Evolutionary conservation across 2,888 invertebrate species (phyloP).

Genomic region (Galeopsomyia nigrocyanea): DNA sequence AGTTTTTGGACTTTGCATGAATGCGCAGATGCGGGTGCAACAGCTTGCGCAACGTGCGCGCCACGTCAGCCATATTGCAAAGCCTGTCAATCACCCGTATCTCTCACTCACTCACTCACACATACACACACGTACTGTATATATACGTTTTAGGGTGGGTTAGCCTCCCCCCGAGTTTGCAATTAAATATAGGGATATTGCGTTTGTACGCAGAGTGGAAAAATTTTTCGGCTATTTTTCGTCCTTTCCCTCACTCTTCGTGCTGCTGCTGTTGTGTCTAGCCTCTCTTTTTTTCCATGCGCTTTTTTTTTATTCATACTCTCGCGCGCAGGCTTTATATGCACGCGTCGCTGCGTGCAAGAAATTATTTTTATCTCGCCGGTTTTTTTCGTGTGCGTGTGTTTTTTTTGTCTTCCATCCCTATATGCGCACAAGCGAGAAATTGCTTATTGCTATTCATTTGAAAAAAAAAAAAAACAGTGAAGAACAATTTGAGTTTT

Average conservation of each 20-base stretch:
- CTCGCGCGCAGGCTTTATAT: not conserved
- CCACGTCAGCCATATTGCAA: slow-evolving; percentile 64
- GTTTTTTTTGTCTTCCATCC: too few species aligned
- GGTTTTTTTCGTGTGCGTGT: too few species aligned
- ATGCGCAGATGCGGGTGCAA: slow-evolving; percentile 69
- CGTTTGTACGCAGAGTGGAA: slow-evolving; percentile 9
- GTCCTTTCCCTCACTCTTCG: slow-evolving; percentile 35
- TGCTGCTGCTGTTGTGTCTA: slow-evolving; percentile 23
- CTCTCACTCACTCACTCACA: slow-evolving; percentile 1
- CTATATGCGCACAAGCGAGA: too few species aligned
- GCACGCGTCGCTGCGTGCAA: not conserved
- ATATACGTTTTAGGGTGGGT: slow-evolving; percentile 20
- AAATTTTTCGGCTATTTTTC: slow-evolving; percentile 29
- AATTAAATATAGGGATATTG: slow-evolving; percentile 33
- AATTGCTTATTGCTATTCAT: too few species aligned
- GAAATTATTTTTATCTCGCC: too few species aligned
- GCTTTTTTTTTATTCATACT: not conserved
- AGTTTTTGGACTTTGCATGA: slow-evolving; percentile 67
- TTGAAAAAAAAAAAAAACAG: too few species aligned
- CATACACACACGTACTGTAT: not conserved
- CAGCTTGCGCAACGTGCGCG: slow-evolving; percentile 68
- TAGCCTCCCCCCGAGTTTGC: slow-evolving; percentile 7
- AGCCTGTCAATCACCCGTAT: slow-evolving; percentile 67
- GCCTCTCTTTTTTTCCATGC: slow-evolving; percentile 23
- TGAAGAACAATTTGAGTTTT: too few species aligned